A percentile compares a stretch with the other conserved stretches of the same genome.
phyloP scores from a whole-genome alignment of 2,113 vertebrate genomes.

The Elgaria multicarinata region DNA sequence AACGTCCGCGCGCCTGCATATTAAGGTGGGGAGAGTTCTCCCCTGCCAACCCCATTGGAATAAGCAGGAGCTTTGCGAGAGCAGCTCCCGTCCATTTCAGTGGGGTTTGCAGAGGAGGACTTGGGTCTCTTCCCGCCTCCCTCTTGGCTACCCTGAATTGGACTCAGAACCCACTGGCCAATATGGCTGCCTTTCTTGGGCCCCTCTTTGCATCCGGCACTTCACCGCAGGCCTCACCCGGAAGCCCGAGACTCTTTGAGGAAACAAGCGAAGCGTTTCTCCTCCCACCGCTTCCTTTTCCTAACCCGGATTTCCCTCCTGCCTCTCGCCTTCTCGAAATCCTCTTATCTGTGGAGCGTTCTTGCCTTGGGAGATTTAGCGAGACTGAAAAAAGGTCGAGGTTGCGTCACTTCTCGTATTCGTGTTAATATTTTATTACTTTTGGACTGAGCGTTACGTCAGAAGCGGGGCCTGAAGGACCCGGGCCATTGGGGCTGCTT shows the following conservation, averaged over 20 bases:
- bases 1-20: not conserved
- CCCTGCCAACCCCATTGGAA: not conserved
- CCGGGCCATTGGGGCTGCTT: slow-evolving; percentile 9
- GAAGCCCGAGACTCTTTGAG: slow-evolving; percentile 26
- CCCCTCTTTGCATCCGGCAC: not conserved
- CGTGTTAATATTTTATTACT: slow-evolving; percentile 37
- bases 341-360: slow-evolving; percentile 66
- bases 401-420: slow-evolving; percentile 40
- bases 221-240: slow-evolving; percentile 23
- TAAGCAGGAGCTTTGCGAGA: not conserved
- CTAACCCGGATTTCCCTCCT: slow-evolving; percentile 35
- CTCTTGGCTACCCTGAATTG: not conserved
- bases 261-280: not conserved
- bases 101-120: not conserved
- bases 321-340: slow-evolving; percentile 8
- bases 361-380: slow-evolving; percentile 62
- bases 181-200: not conserved
- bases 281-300: not conserved
- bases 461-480: slow-evolving; percentile 34
- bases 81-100: not conserved
- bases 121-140: too few species aligned
- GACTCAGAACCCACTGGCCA: not conserved
- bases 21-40: not conserved
- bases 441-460: slow-evolving; percentile 23
- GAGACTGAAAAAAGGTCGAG: slow-evolving; percentile 26